These are phyloP conservation scores for Philopedon plagiatum DNA, from an alignment of 2,888 invertebrate genomes.

Conservation along the genomic window DNA sequence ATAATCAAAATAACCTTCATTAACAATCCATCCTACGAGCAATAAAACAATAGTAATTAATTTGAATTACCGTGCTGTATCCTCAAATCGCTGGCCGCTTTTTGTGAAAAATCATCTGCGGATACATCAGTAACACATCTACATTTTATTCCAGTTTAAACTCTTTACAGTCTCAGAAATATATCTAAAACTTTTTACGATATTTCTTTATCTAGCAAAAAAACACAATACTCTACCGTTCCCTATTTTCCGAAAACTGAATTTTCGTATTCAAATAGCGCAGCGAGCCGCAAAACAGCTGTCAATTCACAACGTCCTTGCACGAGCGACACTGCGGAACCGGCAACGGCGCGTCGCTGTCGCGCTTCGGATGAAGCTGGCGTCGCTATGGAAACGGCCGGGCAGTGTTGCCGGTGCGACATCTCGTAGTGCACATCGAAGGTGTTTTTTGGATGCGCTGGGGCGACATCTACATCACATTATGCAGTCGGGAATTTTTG, in stretches of 20 bases:
- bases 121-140: constrained; percentile 24
- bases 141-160: constrained; percentile 23
- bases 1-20: background rate
- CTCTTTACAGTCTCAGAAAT: background rate
- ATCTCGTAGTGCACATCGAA: constrained; percentile 21
- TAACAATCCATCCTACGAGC: constrained; percentile 15
- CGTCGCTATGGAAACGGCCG: constrained; percentile 61
- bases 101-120: constrained; percentile 41
- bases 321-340: constrained; percentile 51
- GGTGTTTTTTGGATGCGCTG: background rate
- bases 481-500: background rate
- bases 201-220: constrained; percentile 3
- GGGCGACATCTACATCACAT: background rate
- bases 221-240: constrained; percentile 8
- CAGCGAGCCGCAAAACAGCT: constrained; percentile 25
- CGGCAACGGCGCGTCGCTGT: constrained; percentile 55
- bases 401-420: constrained; percentile 52
- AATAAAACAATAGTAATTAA: constrained; percentile 31
- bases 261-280: constrained; percentile 37
- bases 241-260: constrained; percentile 19
- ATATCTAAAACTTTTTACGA: constrained; percentile 1
- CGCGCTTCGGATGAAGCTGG: constrained; percentile 57
- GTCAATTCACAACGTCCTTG: constrained; percentile 40
- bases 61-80: constrained; percentile 45
- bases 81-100: constrained; percentile 45